Evolutionary conservation across 2,888 invertebrate genomes (phyloP).

Genomic region (Leptopilina drosophilae): DNA sequence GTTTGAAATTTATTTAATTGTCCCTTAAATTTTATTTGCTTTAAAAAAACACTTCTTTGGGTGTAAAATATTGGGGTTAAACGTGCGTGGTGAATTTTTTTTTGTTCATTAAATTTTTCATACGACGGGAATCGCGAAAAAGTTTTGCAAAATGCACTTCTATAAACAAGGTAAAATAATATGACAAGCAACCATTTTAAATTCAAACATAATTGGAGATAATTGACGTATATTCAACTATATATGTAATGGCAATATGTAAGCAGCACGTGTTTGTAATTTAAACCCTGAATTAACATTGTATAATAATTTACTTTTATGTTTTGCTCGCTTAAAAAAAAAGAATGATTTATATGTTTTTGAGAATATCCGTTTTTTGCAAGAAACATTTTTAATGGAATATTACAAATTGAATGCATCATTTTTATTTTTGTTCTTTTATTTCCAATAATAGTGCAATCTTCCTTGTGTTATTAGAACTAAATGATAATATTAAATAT

Average conservation of each 20-base stretch:
- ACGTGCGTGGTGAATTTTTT: too few species aligned
- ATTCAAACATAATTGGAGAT: conserved; percentile 13
- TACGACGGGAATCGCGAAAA: background rate
- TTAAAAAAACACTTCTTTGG: too few species aligned
- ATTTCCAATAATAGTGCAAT: too few species aligned
- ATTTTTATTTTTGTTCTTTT: too few species aligned
- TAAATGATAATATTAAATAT: too few species aligned
- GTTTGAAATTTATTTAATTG: too few species aligned
- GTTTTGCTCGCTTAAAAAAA: background rate
- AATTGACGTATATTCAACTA: background rate
- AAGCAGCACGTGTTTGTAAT: conserved; percentile 10
- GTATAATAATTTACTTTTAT: background rate
- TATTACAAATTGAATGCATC: background rate
- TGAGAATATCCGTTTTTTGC: background rate
- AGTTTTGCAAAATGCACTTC: background rate
- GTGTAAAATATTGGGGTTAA: too few species aligned
- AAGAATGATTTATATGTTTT: background rate
- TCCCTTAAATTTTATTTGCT: too few species aligned
- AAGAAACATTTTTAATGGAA: background rate
- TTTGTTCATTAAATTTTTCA: too few species aligned
- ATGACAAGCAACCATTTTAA: background rate
- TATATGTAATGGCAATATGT: conserved; percentile 10
- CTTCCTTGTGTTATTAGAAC: too few species aligned
- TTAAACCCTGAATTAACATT: conserved; percentile 10
- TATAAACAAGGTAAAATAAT: conserved; percentile 2